Base-by-base conservation (phyloP, 2,888 invertebrate genomes). In the Gari tellinella region DNA sequence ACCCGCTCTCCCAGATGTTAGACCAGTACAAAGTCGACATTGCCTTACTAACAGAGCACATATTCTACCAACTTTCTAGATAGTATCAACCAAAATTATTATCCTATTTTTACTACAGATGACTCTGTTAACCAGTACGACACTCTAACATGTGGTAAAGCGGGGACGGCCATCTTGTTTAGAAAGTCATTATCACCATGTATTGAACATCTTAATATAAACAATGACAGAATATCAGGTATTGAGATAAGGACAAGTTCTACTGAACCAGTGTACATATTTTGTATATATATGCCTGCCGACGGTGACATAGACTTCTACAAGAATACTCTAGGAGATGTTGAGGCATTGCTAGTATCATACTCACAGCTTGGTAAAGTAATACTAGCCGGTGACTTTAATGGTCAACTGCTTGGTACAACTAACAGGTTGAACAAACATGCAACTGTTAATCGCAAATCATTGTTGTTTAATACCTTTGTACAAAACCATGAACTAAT, bases 231-330 rank as follows among this genome's bases (percentile, higher is more conserved):
- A 37, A 31, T 55, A 38, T 8, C 40, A 10, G 37, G 55, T 37
- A 40, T 56, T 21, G 25, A 56, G 43, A 43, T 56, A 1, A 26
- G 43, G 15, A 15, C 10, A 12, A 8, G 23, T 7, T 2, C 5
- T 25, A 7, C 41, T 3, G 41, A 56, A 23, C 19, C 56, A 4
- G 23, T 56, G 3, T 56, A 40, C 26, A 19, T 41, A 14, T 25
- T 56, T 23, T 38, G 41, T 2, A 45, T 38, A 17, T 55, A 55
- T 21, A 40, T 55, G 55, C 55, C 55, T 17, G n/a, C 55, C 40
- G 40, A 37, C 10, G 40, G 40, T 45, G 19, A 10, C n/a, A 10
- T 45, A 10, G 45, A 45, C n/a, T 17, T 7, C n/a, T 45, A 45
- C n/a, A 45, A 45, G 15, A 19, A 45, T 17, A 15, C n/a, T 10